Percentiles rank a stretch among this genome's conserved stretches.
Evolutionary conservation across 2,113 vertebrate genomes (phyloP).

Genomic region (Corvus hawaiiensis): DNA sequence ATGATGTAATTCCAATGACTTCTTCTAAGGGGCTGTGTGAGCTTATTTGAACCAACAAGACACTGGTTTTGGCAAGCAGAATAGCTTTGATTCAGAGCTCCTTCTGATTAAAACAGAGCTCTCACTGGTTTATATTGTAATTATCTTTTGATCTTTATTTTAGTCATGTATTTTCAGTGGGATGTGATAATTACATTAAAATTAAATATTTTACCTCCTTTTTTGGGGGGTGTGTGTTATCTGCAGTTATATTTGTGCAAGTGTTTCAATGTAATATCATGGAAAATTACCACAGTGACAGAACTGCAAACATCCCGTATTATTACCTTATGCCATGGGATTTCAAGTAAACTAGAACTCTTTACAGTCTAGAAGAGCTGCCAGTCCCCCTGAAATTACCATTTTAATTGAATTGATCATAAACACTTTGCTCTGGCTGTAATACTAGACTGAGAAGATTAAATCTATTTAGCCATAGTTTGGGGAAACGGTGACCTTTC

Average conservation of each 20-base stretch:
- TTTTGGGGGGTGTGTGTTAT: background rate
- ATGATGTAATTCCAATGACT: background rate
- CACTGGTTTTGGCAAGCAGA: background rate
- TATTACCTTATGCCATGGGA: slow-evolving; percentile 9
- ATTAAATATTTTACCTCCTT: background rate
- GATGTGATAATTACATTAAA: background rate
- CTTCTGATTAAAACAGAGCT: background rate
- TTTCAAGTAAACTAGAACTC: slow-evolving; percentile 32
- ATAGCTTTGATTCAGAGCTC: background rate
- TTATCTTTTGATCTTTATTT: background rate
- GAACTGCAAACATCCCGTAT: background rate
- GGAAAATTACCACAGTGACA: background rate
- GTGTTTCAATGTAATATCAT: background rate
- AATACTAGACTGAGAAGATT: slow-evolving; percentile 19
- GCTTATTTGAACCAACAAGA: background rate
- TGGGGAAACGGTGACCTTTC: slow-evolving; percentile 21
- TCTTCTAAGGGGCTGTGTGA: background rate
- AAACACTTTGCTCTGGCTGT: slow-evolving; percentile 17
- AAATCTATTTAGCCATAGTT: slow-evolving; percentile 26
- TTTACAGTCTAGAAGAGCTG: slow-evolving; percentile 42
- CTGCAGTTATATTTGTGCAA: background rate
- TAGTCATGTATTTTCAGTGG: background rate
- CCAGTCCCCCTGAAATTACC: slow-evolving; percentile 44
- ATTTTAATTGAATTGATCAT: slow-evolving; percentile 60
- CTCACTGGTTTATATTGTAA: background rate